A percentile compares a stretch with the other conserved stretches of the same genome.
These are phyloP conservation scores for Streptopelia turtur DNA, from an alignment of 2,797 vertebrate species.

Conservation along the genomic window DNA sequence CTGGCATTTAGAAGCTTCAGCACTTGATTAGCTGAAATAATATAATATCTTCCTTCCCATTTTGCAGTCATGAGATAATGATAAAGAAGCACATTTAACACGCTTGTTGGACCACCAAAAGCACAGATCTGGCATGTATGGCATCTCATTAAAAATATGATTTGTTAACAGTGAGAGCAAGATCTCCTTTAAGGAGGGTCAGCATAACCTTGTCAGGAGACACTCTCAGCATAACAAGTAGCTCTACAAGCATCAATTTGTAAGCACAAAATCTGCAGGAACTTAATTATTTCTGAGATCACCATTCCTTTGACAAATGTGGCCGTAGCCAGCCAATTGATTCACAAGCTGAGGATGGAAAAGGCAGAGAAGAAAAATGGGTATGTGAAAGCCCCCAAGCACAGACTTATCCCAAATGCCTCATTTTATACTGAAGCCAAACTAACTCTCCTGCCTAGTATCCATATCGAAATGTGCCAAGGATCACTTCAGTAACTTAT, in stretches of 20 bases:
- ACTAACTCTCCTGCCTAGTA: not conserved
- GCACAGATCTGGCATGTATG: not conserved
- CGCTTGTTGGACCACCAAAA: not conserved
- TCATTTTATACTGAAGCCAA: not conserved
- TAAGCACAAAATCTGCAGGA: conserved; percentile 9
- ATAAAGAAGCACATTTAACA: conserved; percentile 20
- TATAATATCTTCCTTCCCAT: not conserved
- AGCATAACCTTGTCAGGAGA: conserved; percentile 25
- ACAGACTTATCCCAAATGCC: not conserved
- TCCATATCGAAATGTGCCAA: not conserved
- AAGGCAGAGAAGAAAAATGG: not conserved
- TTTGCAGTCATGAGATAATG: conserved; percentile 27
- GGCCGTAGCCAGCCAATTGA: not conserved
- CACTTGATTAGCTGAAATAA: conserved; percentile 57
- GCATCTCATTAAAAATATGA: conserved; percentile 25
- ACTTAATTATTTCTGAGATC: conserved; percentile 36
- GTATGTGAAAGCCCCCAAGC: not conserved
- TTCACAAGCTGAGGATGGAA: not conserved
- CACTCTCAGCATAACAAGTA: conserved; percentile 40
- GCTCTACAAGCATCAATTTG: not conserved
- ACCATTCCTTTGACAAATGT: not conserved
- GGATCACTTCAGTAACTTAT: not conserved
- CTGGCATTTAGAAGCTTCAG: conserved; percentile 42
- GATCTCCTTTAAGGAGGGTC: not conserved
- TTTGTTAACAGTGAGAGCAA: conserved; percentile 8